Base-by-base conservation (phyloP, 2,113 vertebrate genomes). In the Syngnathus floridae region DNA sequence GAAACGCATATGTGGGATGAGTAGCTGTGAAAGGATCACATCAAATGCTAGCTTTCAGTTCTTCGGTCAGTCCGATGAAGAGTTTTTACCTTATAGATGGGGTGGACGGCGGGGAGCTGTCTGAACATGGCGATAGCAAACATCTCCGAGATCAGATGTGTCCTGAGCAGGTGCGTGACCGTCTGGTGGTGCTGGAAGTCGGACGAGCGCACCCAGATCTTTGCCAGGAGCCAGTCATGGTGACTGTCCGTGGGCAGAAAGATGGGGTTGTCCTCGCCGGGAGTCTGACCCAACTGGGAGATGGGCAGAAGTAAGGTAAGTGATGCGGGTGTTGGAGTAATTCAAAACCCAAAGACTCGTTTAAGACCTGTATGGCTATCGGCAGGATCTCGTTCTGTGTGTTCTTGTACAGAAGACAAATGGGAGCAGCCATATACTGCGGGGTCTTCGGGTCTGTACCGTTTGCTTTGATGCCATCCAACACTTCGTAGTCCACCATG, bases 141-240 rank as follows among this genome's bases (percentile, higher is more conserved):
- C 71, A 99, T 93, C 74, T 99, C 97, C 0, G 94, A 94, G 31
- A 96, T 87, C 37, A 99, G 87, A 65, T 99, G 97, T 7, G 95
- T 94, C 73, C 90, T 84, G 52, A 99, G 87, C 45, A 99, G 93
- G 76, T 99, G 97, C 7, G 93, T 95, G 80, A 98, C 86, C 4
- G 91, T 97, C 86, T 99, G 96, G 78, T 99, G 97, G 26, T 96
- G 0, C 4, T 99, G 95, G 84, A 99, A 99, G 86, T 99, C 97
- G 0, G 95, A 85, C 0, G 95, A 98, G 11, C 94, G 93, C 36
- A 95, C 95, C 96, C 96, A 99, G 75, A 95, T 98, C 89, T 99
- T 99, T 36, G 97, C 97, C 69, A 99, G 80, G 63, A 98, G 76
- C 97, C 97, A 99, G 83, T 99, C 97, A 2, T 94, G 85, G 3